Percentiles rank a stretch among this genome's conserved stretches.
Conservation (phyloP, 2,113 vertebrate species). For the Percopsis transmontana region DNA sequence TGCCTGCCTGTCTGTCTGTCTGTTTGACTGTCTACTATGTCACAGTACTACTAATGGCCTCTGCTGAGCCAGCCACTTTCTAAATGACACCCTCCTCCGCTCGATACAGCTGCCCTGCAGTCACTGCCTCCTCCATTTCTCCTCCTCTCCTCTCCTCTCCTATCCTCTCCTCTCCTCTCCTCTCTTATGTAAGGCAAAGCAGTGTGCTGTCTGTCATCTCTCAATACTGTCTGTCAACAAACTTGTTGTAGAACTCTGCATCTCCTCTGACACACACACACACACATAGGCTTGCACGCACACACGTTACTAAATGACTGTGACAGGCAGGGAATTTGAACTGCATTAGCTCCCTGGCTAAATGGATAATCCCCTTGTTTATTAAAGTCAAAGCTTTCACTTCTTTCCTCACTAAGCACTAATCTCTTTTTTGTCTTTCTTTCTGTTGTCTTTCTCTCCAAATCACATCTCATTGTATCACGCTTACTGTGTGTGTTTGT, state of each 20-base stretch:
- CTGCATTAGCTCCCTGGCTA: no score
- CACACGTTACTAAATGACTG: not conserved
- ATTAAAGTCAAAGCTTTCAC: no score
- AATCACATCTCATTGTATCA: no score
- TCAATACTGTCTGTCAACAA: no score
- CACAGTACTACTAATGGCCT: conserved; percentile 73
- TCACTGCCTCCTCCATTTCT: conserved; percentile 20
- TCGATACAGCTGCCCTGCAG: conserved; percentile 71
- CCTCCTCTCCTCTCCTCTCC: conserved; percentile 1
- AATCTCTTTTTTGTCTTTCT: no score
- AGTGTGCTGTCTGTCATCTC: no score
- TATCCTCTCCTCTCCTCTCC: not conserved
- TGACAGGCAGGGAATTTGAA: no score
- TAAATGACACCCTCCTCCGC: conserved; percentile 74
- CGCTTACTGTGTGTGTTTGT: no score
- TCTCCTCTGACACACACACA: not conserved
- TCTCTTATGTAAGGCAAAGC: not conserved
- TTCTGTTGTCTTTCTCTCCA: no score
- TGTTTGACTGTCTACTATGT: conserved; percentile 68
- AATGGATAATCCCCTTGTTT: no score
- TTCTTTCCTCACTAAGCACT: no score
- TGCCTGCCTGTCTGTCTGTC: conserved; percentile 36
- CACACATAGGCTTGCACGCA: not conserved
- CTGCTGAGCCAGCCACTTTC: conserved; percentile 77
- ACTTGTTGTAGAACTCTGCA: no score